Evolutionary conservation across 2,888 invertebrate genomes (phyloP).

Genomic region (Oxycera nigricornis): DNA sequence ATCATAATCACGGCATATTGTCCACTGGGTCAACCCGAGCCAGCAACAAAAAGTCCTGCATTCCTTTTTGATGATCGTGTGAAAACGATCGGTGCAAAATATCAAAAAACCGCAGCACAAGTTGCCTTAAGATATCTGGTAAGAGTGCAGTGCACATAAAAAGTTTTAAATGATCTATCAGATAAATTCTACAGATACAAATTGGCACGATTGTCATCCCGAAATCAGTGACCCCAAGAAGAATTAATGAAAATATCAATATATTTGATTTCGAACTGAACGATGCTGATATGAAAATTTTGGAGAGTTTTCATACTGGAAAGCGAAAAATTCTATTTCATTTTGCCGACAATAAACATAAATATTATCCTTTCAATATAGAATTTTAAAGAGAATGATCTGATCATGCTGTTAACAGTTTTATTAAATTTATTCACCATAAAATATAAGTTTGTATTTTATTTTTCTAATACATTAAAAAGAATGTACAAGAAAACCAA

Average conservation of each 20-base stretch:
- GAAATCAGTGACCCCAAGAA: slow-evolving; percentile 65
- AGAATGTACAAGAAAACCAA: no score
- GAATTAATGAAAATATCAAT: slow-evolving; percentile 65
- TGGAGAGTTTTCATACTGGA: slow-evolving; percentile 64
- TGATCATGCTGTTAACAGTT: no score
- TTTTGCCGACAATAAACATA: slow-evolving; percentile 55
- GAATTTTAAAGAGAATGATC: slow-evolving; percentile 52
- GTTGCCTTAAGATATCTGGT: slow-evolving; percentile 71
- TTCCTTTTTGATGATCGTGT: slow-evolving; percentile 65
- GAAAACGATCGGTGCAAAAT: slow-evolving; percentile 66
- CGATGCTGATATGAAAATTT: slow-evolving; percentile 63
- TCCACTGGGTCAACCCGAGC: slow-evolving; percentile 72
- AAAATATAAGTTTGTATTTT: no score
- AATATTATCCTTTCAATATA: slow-evolving; percentile 57
- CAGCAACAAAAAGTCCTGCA: slow-evolving; percentile 61
- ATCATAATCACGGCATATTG: slow-evolving; percentile 76
- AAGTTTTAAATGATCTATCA: not conserved
- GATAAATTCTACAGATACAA: slow-evolving; percentile 63
- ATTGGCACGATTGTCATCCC: slow-evolving; percentile 66
- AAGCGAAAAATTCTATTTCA: slow-evolving; percentile 53
- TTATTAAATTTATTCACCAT: no score
- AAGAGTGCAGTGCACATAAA: slow-evolving; percentile 52
- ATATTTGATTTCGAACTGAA: slow-evolving; percentile 67
- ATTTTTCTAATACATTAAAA: no score
- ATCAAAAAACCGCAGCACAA: slow-evolving; percentile 71